phyloP scores from a whole-genome alignment of 2,888 invertebrate genomes.

The Drosophila fungiperda region DNA sequence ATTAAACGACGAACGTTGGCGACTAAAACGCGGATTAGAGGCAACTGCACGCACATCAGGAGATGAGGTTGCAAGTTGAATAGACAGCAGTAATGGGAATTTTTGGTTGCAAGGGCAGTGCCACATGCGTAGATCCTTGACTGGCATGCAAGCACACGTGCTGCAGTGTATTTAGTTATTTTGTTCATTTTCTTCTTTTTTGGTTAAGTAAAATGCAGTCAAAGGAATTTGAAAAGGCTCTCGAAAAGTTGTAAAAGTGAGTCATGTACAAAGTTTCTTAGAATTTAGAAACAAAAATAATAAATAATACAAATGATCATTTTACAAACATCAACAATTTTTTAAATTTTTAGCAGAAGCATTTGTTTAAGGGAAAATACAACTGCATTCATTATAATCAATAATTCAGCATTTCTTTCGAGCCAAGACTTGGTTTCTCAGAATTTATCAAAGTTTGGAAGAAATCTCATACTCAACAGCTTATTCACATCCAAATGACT shows the following conservation, averaged over 20 bases:
- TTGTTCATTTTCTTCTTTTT: too few relatives aligned
- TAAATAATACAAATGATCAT: not conserved
- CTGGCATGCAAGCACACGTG: slow-evolving; percentile 74
- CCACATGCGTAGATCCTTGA: slow-evolving; percentile 58
- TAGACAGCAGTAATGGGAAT: not conserved
- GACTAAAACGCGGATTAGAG: slow-evolving; percentile 78
- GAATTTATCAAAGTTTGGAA: slow-evolving; percentile 16
- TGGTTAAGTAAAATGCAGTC: not conserved
- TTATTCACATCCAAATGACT: slow-evolving; percentile 33
- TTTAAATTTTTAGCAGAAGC: not conserved
- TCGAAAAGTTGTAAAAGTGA: not conserved
- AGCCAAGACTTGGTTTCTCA: slow-evolving; percentile 20
- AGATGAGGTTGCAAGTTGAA: slow-evolving; percentile 60
- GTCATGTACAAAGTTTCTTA: slow-evolving; percentile 1
- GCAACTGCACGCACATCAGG: slow-evolving; percentile 75
- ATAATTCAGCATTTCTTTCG: slow-evolving; percentile 12
- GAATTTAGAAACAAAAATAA: not conserved
- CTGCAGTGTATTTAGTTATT: slow-evolving; percentile 12
- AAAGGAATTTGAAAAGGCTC: slow-evolving; percentile 19
- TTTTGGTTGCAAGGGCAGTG: slow-evolving; percentile 17
- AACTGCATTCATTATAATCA: slow-evolving; percentile 27
- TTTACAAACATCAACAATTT: not conserved
- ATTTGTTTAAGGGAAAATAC: not conserved
- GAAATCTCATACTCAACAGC: not conserved
- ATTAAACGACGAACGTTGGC: slow-evolving; percentile 42